Evolutionary conservation across 1,140 invertebrate species (phyloP).

Genomic region (Brachionus paranguensis): DNA sequence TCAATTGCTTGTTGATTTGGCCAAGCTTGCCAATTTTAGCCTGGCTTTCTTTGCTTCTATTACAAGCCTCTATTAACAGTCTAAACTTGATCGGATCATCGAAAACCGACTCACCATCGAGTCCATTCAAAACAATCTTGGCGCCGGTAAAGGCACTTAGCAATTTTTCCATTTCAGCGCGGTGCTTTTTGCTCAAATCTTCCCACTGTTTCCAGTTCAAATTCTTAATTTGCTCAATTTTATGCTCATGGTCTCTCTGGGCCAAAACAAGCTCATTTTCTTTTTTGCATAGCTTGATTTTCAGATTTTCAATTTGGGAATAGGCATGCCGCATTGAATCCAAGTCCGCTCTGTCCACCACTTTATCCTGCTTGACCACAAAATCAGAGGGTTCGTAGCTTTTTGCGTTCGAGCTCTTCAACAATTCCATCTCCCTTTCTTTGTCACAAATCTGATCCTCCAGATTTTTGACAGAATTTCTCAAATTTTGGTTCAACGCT

Average conservation of each 20-base stretch:
- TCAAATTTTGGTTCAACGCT: not conserved
- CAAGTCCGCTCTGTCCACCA: not conserved
- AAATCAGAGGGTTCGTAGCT: not conserved
- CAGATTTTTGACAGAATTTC: not conserved
- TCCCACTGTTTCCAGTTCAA: not conserved
- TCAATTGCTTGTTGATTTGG: not conserved
- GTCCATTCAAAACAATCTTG: not conserved
- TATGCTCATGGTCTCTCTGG: not conserved
- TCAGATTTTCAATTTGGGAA: not conserved
- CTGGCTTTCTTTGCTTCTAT: not conserved
- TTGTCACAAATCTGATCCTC: not conserved
- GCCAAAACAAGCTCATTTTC: not conserved
- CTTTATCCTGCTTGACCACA: not conserved
- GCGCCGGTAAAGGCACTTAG: not conserved
- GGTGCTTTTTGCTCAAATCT: slow-evolving; percentile 12
- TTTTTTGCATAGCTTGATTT: not conserved
- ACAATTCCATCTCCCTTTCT: not conserved
- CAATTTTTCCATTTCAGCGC: not conserved
- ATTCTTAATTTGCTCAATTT: not conserved
- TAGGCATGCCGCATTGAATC: not conserved
- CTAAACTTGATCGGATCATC: not conserved
- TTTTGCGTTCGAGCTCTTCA: not conserved
- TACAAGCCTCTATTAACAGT: not conserved
- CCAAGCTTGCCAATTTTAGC: not conserved
- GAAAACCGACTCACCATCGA: not conserved